Base-by-base conservation (phyloP, 2,113 vertebrate species). In the Phalacrocorax aristotelis region DNA sequence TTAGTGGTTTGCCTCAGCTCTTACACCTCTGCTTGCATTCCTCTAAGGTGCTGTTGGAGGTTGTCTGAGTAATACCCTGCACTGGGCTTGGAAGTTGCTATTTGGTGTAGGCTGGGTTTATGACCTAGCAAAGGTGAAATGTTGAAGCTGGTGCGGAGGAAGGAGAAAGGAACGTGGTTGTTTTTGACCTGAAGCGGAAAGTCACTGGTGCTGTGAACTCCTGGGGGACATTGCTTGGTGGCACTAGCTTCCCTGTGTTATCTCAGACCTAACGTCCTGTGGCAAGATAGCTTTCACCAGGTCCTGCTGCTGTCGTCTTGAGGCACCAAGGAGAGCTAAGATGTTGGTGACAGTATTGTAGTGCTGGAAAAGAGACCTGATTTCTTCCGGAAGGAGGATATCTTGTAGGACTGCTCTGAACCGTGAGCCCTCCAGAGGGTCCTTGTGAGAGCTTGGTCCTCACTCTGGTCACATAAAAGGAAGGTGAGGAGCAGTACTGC, bases 91-190 rank as follows among this genome's bases (percentile, higher is more conserved):
- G 57, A 49, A 44, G 61, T n/a, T 17, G 23, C 21, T 83, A 3
- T 79, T 65, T 10, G 13, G 22, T 19, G 27, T n/a, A 38, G 38
- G 42, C 38, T 89, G 38, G 20, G 15, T 70, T 87, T 36, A 3
- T 0, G 27, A 26, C 27, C 61, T 55, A 76, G 52, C 22, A 30
- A 49, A 58, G 38, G 16, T 0, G 0, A 38, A 60, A 21, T 5
- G 7, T 6, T 46, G 58, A 48, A 71, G 15, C 30, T 49, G 32
- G 15, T 21, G 22, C 57, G 38, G 30, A 75, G n/a, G 49, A 74
- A 57, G 49, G 69, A 77, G 72, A 69, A 87, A 74, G 23, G 48
- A 22, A 38, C 8, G 13, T 25, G 36, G 13, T 18, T 1, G 1
- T n/a, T 79, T 60, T 49, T 94, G 83, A 34, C 26, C 58, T 44